These are phyloP conservation scores for Ethmia dodecea DNA, from an alignment of 2,888 invertebrate species.

Conservation along the genomic window DNA sequence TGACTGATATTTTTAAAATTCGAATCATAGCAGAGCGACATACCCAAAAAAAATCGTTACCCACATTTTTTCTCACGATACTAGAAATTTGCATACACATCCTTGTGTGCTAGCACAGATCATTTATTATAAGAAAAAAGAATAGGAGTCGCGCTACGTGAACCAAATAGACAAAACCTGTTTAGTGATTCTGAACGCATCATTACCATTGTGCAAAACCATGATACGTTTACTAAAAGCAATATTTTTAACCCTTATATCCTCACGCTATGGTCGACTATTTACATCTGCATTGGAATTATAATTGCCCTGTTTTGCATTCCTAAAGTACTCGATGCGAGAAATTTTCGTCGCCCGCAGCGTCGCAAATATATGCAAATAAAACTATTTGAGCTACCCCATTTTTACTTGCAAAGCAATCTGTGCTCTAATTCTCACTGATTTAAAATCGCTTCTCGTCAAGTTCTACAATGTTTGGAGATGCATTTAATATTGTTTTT, in stretches of 20 bases:
- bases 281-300: constrained; percentile 3
- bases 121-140: constrained; percentile 43
- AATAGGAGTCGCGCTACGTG: constrained; percentile 45
- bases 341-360: constrained; percentile 43
- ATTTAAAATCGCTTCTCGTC: too few relatives aligned
- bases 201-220: constrained; percentile 39
- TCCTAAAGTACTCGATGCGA: constrained; percentile 29
- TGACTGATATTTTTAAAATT: too few relatives aligned
- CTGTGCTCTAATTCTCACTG: too few relatives aligned
- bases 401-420: constrained; percentile 7
- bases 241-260: constrained; percentile 19
- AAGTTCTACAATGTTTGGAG: too few relatives aligned
- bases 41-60: constrained; percentile 8
- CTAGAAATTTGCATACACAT: constrained; percentile 40
- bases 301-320: constrained; percentile 20
- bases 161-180: constrained; percentile 70
- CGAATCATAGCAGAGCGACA: too few relatives aligned
- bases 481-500: too few relatives aligned
- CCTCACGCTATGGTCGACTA: constrained; percentile 8
- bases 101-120: constrained; percentile 31
- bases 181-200: constrained; percentile 65
- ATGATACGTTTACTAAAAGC: not conserved
- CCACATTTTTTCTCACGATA: constrained; percentile 50
- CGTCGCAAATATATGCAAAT: constrained; percentile 53
- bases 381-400: constrained; percentile 35